Conservation (phyloP, 2,797 vertebrate genomes). For the Tapirus indicus region DNA sequence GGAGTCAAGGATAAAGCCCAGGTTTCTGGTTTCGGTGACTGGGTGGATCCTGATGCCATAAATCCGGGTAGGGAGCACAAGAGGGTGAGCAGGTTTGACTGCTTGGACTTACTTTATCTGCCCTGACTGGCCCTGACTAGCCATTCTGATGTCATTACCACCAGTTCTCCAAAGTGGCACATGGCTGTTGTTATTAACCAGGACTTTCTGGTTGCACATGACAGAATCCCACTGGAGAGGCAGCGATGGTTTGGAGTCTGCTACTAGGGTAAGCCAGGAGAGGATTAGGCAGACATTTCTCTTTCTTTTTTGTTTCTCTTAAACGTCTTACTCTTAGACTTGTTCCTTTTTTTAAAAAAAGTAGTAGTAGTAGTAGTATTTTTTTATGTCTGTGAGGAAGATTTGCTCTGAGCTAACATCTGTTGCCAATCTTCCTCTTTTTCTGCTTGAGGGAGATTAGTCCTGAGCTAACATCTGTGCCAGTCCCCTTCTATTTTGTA, state of each 20-base stretch:
- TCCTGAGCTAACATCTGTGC: too few relatives aligned
- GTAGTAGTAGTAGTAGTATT: too few relatives aligned
- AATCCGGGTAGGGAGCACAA: neutral
- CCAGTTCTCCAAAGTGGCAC: neutral
- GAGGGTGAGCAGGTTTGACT: constrained; percentile 24
- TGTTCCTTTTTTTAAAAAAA: neutral
- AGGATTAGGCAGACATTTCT: neutral
- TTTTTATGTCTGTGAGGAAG: too few relatives aligned
- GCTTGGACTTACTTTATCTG: neutral
- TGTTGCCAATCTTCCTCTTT: too few relatives aligned
- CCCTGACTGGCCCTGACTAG: neutral
- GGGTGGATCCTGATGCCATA: neutral
- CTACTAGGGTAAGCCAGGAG: neutral
- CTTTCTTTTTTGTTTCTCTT: neutral
- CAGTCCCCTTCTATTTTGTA: too few relatives aligned
- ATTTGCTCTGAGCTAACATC: too few relatives aligned
- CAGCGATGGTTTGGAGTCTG: neutral
- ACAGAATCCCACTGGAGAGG: neutral
- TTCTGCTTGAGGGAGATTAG: too few relatives aligned
- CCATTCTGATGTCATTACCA: neutral
- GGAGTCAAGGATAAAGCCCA: neutral
- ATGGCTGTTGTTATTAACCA: neutral
- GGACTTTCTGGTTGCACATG: neutral
- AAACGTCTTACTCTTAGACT: neutral
- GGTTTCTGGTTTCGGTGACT: neutral